Percentiles rank a stretch among this genome's conserved stretches.
Conservation (phyloP, 2,888 invertebrate species). For the Dioctria rufipes region DNA sequence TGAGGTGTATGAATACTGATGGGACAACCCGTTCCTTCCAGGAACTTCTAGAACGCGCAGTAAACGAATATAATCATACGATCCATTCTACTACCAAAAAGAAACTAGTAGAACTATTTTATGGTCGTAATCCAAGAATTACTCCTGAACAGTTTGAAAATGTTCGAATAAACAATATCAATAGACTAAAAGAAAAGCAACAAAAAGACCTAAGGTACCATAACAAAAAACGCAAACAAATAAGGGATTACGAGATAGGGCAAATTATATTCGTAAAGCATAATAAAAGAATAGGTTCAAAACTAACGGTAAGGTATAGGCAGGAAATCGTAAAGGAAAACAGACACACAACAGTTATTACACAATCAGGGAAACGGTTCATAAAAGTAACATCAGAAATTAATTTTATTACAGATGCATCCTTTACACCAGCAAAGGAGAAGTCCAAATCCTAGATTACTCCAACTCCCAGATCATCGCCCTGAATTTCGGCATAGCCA, state of each 20-base stretch:
- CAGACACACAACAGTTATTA: conserved; percentile 11
- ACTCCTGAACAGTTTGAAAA: conserved; percentile 53
- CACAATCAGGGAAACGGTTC: conserved; percentile 46
- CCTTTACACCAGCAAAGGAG: not conserved
- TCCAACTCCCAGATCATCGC: conserved; percentile 54
- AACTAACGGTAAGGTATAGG: conserved; percentile 15
- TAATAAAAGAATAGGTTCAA: conserved; percentile 25
- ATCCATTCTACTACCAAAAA: conserved; percentile 58
- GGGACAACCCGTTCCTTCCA: conserved; percentile 52
- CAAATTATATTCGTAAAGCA: conserved; percentile 42
- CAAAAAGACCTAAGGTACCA: conserved; percentile 41
- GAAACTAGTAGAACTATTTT: conserved; percentile 57
- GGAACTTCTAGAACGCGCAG: conserved; percentile 56
- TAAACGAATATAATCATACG: conserved; percentile 57
- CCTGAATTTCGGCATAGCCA: conserved; percentile 51
- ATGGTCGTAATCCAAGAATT: conserved; percentile 52
- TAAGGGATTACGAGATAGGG: conserved; percentile 58
- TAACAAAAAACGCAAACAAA: conserved; percentile 55
- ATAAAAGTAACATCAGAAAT: conserved; percentile 48
- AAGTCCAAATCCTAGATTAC: conserved; percentile 53
- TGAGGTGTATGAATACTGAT: conserved; percentile 59
- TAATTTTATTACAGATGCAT: conserved; percentile 27
- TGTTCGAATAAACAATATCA: conserved; percentile 21
- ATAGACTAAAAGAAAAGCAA: conserved; percentile 54
- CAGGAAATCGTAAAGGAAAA: conserved; percentile 20